Base-by-base conservation (phyloP, 2,113 vertebrate species). In the Phalacrocorax carbo region DNA sequence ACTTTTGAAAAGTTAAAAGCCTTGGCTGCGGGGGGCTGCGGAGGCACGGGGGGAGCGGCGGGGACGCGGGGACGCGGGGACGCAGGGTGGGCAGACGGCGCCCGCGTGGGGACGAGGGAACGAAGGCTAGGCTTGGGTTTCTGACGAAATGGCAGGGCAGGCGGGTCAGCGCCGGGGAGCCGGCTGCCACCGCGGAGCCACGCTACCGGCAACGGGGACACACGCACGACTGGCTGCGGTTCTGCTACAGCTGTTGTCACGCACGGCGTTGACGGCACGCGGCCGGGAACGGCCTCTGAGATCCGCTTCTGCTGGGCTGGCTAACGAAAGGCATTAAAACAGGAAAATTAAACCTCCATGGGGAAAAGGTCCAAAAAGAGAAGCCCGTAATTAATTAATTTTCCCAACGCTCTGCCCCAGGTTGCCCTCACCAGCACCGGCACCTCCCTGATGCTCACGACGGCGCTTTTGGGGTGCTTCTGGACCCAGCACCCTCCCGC, bases 1-100 rank as follows among this genome's bases (percentile, higher is more conserved):
- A 92, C 72, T 96, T 83, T 22, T 42, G 72, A 18, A 48, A 82
- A 88, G 76, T 73, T 44, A 82, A 77, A 80, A 92, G 79, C 82
- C 84, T 65, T 15, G 55, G 75, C 77, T 52, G 73, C 8, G 6
- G 64, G 86, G 46, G 51, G 60, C n/a, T 46, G 17, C 48, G 10
- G 65, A 48, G 81, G 68, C 46, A 12, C 14, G 4, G 52, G 49
- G 73, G 36, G 25, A 26, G 36, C 71, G 15, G 51, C 20, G n/a
- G n/a, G n/a, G n/a, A n/a, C n/a, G 17, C 13, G 55, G 57, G 51
- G 17, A 34, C 4, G 7, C 10, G 25, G 64, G 64, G 64, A 32
- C 2, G 7, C 7, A 5, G 68, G 58, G 16, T 3, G 36, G 51
- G 76, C 15, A 3, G 29, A 6, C 9, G 25, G 30, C 29, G 55